These are phyloP conservation scores for Mylabris sibirica DNA, from an alignment of 2,888 invertebrate genomes.

Conservation along the genomic window DNA sequence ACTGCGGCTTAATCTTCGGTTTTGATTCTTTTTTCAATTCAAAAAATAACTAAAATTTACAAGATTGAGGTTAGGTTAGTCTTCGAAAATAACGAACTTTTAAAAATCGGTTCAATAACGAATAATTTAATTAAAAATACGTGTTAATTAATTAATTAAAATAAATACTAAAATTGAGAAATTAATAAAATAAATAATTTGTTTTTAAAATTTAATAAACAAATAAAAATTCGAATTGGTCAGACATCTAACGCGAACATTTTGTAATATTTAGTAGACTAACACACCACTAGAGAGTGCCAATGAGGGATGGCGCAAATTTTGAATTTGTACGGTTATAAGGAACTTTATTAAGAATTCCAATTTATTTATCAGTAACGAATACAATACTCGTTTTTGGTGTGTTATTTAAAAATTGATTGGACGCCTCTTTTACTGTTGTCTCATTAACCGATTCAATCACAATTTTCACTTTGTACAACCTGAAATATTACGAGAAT, in stretches of 20 bases:
- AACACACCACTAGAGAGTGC: not conserved
- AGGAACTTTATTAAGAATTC: too few species aligned
- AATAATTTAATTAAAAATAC: not conserved
- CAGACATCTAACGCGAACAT: slow-evolving; percentile 13
- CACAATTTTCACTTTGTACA: slow-evolving; percentile 63
- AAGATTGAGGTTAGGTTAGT: not conserved
- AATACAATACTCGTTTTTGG: slow-evolving; percentile 49
- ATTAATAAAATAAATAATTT: not conserved
- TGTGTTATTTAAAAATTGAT: slow-evolving; percentile 56
- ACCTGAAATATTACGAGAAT: slow-evolving; percentile 50
- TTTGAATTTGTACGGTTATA: not conserved
- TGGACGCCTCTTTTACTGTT: slow-evolving; percentile 56
- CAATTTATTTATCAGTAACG: slow-evolving; percentile 16
- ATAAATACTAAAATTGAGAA: not conserved
- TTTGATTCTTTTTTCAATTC: not conserved
- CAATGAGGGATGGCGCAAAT: not conserved
- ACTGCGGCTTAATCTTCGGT: not conserved
- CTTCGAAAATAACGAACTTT: not conserved
- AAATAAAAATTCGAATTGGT: not conserved
- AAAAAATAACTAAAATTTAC: not conserved
- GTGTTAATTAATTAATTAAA: not conserved
- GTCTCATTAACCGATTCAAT: slow-evolving; percentile 61
- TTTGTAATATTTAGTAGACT: not conserved
- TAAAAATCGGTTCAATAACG: not conserved
- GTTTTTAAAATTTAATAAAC: not conserved